A percentile compares a stretch with the other conserved stretches of the same genome.
These are phyloP conservation scores for Chloroceryle aenea DNA, from an alignment of 2,113 vertebrate genomes.

Conservation along the genomic window DNA sequence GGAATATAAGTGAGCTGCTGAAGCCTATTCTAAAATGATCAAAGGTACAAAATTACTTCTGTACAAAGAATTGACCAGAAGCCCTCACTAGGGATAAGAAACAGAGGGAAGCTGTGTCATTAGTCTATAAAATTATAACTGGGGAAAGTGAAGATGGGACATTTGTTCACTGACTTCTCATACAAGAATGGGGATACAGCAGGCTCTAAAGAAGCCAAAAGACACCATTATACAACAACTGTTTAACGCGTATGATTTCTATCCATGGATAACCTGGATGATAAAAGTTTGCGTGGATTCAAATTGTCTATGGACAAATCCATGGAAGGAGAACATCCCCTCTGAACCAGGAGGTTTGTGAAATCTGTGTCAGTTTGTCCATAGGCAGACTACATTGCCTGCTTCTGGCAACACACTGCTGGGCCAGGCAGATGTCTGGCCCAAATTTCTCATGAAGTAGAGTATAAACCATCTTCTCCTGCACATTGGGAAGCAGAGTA, in stretches of 20 bases:
- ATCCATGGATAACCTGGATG: not conserved
- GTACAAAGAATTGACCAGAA: not conserved
- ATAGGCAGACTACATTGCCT: rapidly evolving
- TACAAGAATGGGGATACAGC: not conserved
- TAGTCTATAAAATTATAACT: not conserved
- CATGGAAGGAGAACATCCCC: not conserved
- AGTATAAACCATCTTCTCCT: not conserved
- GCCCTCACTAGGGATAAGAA: not conserved
- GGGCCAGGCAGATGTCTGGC: not conserved
- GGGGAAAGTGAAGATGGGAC: not conserved
- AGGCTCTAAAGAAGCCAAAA: not conserved
- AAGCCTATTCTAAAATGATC: not conserved
- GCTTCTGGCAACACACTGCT: not conserved
- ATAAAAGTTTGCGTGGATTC: not conserved
- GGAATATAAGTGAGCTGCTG: not conserved
- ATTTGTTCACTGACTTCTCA: not conserved
- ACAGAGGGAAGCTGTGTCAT: not conserved
- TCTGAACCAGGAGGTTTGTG: not conserved
- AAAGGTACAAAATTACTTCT: not conserved
- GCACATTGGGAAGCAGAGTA: not conserved
- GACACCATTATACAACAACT: not conserved
- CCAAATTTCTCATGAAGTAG: not conserved
- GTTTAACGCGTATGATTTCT: not conserved
- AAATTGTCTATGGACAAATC: not conserved
- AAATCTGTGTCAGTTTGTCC: not conserved